These are phyloP conservation scores for Malurus leucopterus DNA, from an alignment of 2,797 vertebrate genomes.

Conservation along the genomic window DNA sequence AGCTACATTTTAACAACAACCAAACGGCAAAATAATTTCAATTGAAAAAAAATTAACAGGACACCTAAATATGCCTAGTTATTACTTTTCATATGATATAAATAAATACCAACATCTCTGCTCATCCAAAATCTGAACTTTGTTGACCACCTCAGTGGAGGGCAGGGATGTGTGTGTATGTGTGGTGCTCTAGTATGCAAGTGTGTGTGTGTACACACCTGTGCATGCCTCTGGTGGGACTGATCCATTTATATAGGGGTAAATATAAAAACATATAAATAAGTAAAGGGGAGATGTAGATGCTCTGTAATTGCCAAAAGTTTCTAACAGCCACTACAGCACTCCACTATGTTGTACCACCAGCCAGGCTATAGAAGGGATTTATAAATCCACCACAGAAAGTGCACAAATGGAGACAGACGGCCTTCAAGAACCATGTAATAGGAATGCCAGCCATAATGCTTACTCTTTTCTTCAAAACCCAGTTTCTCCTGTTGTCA, in stretches of 20 bases:
- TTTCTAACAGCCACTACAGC: not conserved
- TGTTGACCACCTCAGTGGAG: rapidly evolving
- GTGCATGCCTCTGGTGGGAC: rapidly evolving
- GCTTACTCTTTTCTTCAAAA: conserved; percentile 59
- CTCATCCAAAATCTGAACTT: not conserved
- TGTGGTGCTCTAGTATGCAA: rapidly evolving
- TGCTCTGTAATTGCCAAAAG: not conserved
- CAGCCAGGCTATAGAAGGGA: not conserved
- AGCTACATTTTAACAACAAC: not conserved
- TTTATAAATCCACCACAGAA: not conserved
- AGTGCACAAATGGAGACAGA: not conserved
- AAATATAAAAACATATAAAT: not conserved
- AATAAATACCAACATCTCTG: not conserved
- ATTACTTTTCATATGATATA: not conserved
- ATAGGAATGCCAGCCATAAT: conserved; percentile 25
- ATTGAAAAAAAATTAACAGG: not conserved
- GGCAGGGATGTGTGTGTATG: not conserved
- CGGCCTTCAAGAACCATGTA: conserved; percentile 15
- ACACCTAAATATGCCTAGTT: not conserved
- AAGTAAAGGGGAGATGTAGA: not conserved
- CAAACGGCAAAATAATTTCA: not conserved
- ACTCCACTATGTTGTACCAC: not conserved
- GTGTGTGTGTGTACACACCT: rapidly evolving
- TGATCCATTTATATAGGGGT: not conserved
- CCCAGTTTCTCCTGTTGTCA: conserved; percentile 69